phyloP scores from a whole-genome alignment of 2,888 invertebrate species.

The Steinernema carpocapsae region DNA sequence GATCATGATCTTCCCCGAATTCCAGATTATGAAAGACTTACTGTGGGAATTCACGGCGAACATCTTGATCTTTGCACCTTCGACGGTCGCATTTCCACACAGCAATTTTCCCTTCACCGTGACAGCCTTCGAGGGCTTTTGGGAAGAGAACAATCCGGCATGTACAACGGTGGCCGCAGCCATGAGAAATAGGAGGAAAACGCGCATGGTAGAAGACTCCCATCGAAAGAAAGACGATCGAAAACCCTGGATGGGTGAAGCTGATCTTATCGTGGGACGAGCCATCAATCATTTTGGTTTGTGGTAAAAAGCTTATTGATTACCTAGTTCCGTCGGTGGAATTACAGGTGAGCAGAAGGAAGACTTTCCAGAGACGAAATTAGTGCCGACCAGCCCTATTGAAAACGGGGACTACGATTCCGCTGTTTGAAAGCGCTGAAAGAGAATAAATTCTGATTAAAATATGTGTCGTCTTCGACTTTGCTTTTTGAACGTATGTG shows the following conservation, averaged over 20 bases:
- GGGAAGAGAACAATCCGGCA: conserved; percentile 30
- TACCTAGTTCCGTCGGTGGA: background rate
- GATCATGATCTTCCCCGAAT: too few species aligned
- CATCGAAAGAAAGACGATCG: background rate
- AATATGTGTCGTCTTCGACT: too few species aligned
- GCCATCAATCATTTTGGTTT: conserved; percentile 5
- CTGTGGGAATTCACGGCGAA: conserved; percentile 15
- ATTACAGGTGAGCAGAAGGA: background rate
- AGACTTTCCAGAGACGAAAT: background rate
- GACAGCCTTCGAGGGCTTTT: conserved; percentile 22
- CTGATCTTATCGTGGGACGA: background rate
- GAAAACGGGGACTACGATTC: too few species aligned
- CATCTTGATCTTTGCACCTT: conserved; percentile 26
- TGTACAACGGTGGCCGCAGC: background rate
- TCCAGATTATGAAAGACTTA: too few species aligned
- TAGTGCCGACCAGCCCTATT: too few species aligned
- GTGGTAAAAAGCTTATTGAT: conserved; percentile 18
- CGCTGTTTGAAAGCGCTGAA: too few species aligned
- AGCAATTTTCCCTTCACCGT: conserved; percentile 29
- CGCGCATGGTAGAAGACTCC: conserved; percentile 14
- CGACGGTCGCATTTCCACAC: conserved; percentile 24
- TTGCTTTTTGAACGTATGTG: too few species aligned
- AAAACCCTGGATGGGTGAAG: background rate
- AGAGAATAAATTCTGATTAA: too few species aligned
- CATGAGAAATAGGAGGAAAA: background rate